These are phyloP conservation scores for Anorthoa munda DNA, from an alignment of 2,888 invertebrate genomes.

Conservation along the genomic window DNA sequence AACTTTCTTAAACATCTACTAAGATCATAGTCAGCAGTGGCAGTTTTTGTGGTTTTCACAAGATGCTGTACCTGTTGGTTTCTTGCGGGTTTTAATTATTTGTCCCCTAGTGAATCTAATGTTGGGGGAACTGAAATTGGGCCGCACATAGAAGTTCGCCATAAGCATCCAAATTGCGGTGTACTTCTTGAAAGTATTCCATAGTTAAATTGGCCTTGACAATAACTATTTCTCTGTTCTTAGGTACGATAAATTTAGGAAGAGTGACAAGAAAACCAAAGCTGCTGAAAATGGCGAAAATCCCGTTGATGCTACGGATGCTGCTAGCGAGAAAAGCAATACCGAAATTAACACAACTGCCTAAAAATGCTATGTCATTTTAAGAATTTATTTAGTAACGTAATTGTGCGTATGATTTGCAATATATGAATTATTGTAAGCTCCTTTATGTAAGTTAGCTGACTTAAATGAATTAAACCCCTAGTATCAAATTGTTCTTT, in stretches of 20 bases:
- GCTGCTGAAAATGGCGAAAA: constrained; percentile 83
- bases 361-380: constrained; percentile 63
- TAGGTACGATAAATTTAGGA: constrained; percentile 92
- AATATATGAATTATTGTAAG: constrained; percentile 29
- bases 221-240: constrained; percentile 52
- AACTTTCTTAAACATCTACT: background rate
- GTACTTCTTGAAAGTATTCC: background rate
- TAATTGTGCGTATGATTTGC: constrained; percentile 30
- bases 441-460: constrained; percentile 21
- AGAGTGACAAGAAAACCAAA: constrained; percentile 92
- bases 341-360: constrained; percentile 80
- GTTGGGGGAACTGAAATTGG: background rate
- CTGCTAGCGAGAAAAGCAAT: constrained; percentile 79
- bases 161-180: background rate
- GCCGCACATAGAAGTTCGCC: background rate
- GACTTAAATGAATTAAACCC: constrained; percentile 37
- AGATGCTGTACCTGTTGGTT: too few relatives aligned
- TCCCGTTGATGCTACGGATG: constrained; percentile 79
- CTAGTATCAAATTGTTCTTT: constrained; percentile 15
- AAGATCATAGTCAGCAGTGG: background rate
- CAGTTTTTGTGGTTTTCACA: background rate
- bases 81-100: background rate
- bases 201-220: background rate
- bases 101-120: too few relatives aligned
- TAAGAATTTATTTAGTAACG: constrained; percentile 29